Evolutionary conservation across 2,113 vertebrate genomes (phyloP), one percentile per base, ranked within the genome.

Genomic region (Ceyx cyanopectus): DNA sequence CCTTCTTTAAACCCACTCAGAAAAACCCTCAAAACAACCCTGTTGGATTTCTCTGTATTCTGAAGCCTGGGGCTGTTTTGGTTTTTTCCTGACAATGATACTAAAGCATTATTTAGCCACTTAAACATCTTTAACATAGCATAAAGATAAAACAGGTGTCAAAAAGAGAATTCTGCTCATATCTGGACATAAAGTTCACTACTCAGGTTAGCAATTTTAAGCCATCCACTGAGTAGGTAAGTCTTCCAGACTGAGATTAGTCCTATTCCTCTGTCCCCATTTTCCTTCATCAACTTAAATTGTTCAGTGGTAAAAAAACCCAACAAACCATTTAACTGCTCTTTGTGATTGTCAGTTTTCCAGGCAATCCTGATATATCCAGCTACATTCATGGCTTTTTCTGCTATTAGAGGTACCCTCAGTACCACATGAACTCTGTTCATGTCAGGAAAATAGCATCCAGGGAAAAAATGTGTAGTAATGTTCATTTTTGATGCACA

Each of bases 401-500:
- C 30, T 81, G 14, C 26, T 80, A 1, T 23, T 81, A 7, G 0
- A 24, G 37, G 7, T 43, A 7, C 19, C 1, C 56, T 50, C 74
- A 37, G 11, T 75, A 32, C 17, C 48, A 43, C 9, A 2, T 58
- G 3, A 63, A 15, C n/a, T 56, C 53, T 10, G 10, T 50, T 15
- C 4, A 0, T 89, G 46, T 9, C 19, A 15, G 10, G 46, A 5
- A 72, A 85, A 21, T 19, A 60, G 10, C 24, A 12, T 75, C 24
- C 34, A 37, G 69, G 24, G 17, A 15, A 24, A 1, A 74, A 78
- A 86, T 1, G 0, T 6, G 1, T 10, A 22, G 3, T n/a, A 37
- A 57, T n/a, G 4, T 48, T 68, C 37, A n/a, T 57, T 20, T 50
- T 84, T 63, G 41, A 22, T 68, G 12, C 6, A 10, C 15, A 32